phyloP scores from a whole-genome alignment of 2,888 invertebrate species.

The Epsilonema sp. region DNA sequence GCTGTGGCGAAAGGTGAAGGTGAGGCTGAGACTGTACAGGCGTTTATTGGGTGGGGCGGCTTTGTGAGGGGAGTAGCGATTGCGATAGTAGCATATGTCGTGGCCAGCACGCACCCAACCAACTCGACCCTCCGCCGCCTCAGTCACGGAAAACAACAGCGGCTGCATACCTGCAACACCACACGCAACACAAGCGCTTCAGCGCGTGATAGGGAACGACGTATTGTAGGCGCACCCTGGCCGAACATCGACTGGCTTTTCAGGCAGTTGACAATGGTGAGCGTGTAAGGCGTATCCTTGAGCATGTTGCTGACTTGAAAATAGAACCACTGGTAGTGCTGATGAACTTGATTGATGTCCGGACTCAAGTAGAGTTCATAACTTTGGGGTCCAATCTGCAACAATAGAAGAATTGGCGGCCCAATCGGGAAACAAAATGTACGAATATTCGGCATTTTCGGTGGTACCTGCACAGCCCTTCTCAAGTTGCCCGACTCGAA shows the following conservation, averaged over 20 bases:
- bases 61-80: slow-evolving; percentile 35
- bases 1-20: slow-evolving; percentile 49
- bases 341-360: slow-evolving; percentile 51
- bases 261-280: slow-evolving; percentile 69
- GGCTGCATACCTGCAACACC: slow-evolving; percentile 55
- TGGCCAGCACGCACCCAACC: slow-evolving; percentile 52
- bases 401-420: no score
- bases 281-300: slow-evolving; percentile 47
- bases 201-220: no score
- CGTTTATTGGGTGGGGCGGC: slow-evolving; percentile 26
- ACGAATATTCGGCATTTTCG: no score
- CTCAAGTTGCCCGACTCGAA: slow-evolving; percentile 69
- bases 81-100: slow-evolving; percentile 61
- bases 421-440: no score
- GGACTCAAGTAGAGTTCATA: slow-evolving; percentile 63
- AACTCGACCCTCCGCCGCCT: slow-evolving; percentile 38
- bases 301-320: slow-evolving; percentile 61
- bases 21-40: slow-evolving; percentile 56
- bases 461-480: slow-evolving; percentile 60
- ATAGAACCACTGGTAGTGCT: slow-evolving; percentile 72
- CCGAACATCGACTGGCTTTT: slow-evolving; percentile 65
- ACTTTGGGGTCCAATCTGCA: slow-evolving; percentile 50
- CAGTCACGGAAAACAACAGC: slow-evolving; percentile 57
- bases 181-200: no score
- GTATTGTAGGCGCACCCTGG: no score